Evolutionary conservation across 2,797 vertebrate species (phyloP).

Genomic region (Sandelia bainsii): DNA sequence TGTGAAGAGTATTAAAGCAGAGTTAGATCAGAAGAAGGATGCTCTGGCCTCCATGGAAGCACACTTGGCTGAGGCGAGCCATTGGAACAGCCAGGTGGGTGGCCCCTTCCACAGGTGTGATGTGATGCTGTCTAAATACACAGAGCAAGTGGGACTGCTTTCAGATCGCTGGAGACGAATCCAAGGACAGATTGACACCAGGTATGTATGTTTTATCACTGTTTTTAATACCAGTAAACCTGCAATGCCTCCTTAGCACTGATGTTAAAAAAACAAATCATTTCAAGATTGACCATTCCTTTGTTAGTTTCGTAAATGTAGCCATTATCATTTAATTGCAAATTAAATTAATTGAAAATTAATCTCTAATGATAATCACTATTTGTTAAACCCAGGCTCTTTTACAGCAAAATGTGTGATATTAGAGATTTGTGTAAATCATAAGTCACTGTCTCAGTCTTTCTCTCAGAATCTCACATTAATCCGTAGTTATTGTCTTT

Average conservation of each 20-base stretch:
- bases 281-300: no score
- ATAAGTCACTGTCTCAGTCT: not conserved
- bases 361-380: no score
- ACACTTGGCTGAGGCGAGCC: constrained; percentile 86
- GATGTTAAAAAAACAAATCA: no score
- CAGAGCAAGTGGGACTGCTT: constrained; percentile 88
- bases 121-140: constrained; percentile 90
- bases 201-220: constrained; percentile 74
- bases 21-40: constrained; percentile 89
- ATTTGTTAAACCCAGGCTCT: no score
- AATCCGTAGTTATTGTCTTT: no score
- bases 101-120: constrained; percentile 88
- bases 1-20: constrained; percentile 87
- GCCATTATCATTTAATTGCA: no score
- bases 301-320: no score
- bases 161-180: constrained; percentile 94
- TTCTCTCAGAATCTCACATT: not conserved
- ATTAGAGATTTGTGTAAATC: not conserved
- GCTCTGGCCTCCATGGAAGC: constrained; percentile 87
- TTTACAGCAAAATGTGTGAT: no score
- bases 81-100: constrained; percentile 87
- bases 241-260: no score
- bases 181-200: constrained; percentile 91
- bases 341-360: no score
- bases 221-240: no score